Evolutionary conservation across 2,888 invertebrate genomes (phyloP).

Genomic region (Branchipolynoe longqiensis): DNA sequence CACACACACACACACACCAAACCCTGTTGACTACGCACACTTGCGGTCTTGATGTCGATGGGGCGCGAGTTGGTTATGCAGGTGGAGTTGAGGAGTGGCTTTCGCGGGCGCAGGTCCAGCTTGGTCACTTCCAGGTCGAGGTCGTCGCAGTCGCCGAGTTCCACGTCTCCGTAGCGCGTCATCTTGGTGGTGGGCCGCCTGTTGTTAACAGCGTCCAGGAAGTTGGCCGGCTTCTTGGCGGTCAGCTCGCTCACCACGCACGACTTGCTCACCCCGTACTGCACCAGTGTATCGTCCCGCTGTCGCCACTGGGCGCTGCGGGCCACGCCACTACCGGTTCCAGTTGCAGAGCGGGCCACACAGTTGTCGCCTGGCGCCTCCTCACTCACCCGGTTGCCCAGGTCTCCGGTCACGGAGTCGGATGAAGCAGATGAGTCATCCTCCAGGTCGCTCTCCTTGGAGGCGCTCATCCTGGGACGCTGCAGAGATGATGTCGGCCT

Average conservation of each 20-base stretch:
- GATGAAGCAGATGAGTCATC: too few species aligned
- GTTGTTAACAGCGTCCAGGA: conserved; percentile 39
- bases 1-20: conserved; percentile 70
- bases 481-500: too few species aligned
- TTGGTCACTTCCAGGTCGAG: conserved; percentile 73
- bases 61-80: conserved; percentile 66
- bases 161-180: conserved; percentile 73
- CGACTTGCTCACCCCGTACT: conserved; percentile 49
- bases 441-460: not conserved
- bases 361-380: not conserved
- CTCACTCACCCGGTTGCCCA: not conserved
- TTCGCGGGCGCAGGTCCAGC: conserved; percentile 69
- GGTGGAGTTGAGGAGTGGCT: not conserved
- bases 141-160: conserved; percentile 77
- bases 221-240: conserved; percentile 36
- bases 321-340: too few species aligned
- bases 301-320: conserved; percentile 1
- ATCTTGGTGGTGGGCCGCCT: conserved; percentile 57
- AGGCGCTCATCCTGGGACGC: not conserved
- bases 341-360: too few species aligned
- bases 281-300: conserved; percentile 27
- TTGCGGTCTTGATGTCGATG: conserved; percentile 78
- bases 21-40: too few species aligned
- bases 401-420: not conserved
- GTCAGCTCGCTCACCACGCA: conserved; percentile 38